A percentile compares a stretch with the other conserved stretches of the same genome.
phyloP scores from a whole-genome alignment of 2,888 invertebrate genomes.

The Carterocephalus palaemon region DNA sequence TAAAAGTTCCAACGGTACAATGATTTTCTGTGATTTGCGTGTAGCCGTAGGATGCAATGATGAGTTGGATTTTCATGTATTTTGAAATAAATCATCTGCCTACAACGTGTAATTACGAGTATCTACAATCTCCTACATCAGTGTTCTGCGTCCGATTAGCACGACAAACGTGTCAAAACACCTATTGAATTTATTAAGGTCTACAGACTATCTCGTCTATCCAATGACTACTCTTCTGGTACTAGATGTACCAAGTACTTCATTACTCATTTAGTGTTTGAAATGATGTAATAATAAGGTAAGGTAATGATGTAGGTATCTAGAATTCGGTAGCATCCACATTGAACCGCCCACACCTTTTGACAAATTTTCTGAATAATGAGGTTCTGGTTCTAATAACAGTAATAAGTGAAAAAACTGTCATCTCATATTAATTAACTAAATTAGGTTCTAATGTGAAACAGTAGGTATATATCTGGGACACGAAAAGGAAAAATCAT shows the following conservation, averaged over 20 bases:
- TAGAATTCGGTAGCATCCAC: not conserved
- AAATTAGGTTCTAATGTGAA: slow-evolving; percentile 11
- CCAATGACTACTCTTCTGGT: no score
- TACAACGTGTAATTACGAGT: not conserved
- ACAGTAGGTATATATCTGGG: not conserved
- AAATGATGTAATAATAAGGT: no score
- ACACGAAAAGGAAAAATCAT: not conserved
- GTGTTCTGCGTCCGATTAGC: no score
- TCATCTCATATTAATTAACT: slow-evolving; percentile 14
- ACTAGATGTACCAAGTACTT: no score
- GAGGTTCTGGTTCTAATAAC: slow-evolving; percentile 29
- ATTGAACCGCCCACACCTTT: slow-evolving; percentile 26
- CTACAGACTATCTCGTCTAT: no score
- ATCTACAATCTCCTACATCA: no score
- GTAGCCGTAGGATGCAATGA: no score
- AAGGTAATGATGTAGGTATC: not conserved
- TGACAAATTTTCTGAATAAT: slow-evolving; percentile 29
- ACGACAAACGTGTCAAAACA: no score
- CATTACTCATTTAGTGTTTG: no score
- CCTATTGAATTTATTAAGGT: no score
- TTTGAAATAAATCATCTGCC: not conserved
- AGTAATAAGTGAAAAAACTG: slow-evolving; percentile 16
- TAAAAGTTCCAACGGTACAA: not conserved
- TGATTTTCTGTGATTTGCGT: not conserved
- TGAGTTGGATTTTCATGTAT: no score